Percentiles rank a stretch among this genome's conserved stretches.
Conservation (phyloP, 2,797 vertebrate species). For the Calcarius lapponicus region DNA sequence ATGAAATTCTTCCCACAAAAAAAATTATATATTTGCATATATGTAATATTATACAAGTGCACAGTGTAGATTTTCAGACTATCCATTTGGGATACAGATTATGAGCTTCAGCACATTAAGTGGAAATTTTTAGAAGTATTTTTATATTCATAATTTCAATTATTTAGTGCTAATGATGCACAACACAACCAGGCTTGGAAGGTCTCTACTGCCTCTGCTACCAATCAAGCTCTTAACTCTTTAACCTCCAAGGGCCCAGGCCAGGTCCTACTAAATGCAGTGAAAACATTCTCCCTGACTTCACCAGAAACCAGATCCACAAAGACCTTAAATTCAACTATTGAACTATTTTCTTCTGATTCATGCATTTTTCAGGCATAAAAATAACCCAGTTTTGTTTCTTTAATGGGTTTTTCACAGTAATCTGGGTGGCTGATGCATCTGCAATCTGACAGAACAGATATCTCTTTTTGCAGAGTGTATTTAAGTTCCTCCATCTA, state of each 20-base stretch:
- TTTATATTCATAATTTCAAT: background rate
- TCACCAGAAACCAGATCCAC: background rate
- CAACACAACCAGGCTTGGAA: background rate
- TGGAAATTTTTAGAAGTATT: background rate
- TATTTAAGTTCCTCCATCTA: constrained; percentile 24
- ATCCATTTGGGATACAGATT: background rate
- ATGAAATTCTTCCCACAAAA: background rate
- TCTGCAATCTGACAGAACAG: constrained; percentile 47
- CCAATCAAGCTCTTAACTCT: background rate
- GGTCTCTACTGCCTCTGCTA: background rate
- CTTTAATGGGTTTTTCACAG: constrained; percentile 38
- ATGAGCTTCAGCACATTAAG: background rate
- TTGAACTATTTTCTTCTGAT: background rate
- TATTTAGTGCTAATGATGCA: background rate
- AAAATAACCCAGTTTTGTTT: constrained; percentile 54
- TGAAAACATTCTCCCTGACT: background rate
- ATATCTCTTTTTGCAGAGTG: constrained; percentile 25
- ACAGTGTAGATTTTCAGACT: background rate
- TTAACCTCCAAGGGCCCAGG: background rate
- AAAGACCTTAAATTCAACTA: background rate
- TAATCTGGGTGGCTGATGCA: constrained; percentile 8
- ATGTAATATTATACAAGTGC: background rate
- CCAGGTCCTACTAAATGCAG: background rate
- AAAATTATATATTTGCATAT: background rate
- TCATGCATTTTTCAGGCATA: background rate